A percentile compares a stretch with the other conserved stretches of the same genome.
phyloP scores from a whole-genome alignment of 2,113 vertebrate genomes.

The Myotis lucifugus region DNA sequence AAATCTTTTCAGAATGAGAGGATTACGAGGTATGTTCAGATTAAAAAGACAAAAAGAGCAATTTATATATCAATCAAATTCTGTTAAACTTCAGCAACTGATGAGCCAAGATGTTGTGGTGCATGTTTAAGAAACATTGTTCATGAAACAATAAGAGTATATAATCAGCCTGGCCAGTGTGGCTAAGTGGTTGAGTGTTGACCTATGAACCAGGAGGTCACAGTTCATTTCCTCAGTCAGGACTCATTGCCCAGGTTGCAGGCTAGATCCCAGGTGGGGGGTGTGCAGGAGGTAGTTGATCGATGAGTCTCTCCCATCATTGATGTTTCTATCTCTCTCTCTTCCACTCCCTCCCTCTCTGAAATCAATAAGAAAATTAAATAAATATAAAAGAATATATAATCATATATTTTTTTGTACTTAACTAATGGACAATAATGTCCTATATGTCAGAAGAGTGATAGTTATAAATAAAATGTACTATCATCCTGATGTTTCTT shows the following conservation, averaged over 20 bases:
- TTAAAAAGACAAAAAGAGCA: neutral
- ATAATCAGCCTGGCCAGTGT: neutral
- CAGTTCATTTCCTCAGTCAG: no score
- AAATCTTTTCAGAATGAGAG: neutral
- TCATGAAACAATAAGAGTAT: neutral
- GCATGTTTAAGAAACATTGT: neutral
- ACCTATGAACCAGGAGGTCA: no score
- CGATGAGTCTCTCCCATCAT: no score
- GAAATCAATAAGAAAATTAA: no score
- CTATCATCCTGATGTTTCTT: neutral
- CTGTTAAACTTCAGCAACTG: neutral
- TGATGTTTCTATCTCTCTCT: no score
- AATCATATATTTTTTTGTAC: neutral
- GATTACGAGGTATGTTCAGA: neutral
- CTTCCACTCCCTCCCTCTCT: no score
- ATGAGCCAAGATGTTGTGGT: neutral
- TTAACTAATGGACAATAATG: neutral
- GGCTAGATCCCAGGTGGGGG: no score
- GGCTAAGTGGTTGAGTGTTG: no score
- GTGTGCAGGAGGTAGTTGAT: no score
- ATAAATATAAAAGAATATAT: neutral
- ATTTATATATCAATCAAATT: neutral
- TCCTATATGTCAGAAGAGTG: neutral
- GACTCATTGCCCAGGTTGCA: no score
- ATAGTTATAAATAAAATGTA: neutral